phyloP scores from a whole-genome alignment of 2,797 vertebrate species.

The Mormyrops attenuatus region DNA sequence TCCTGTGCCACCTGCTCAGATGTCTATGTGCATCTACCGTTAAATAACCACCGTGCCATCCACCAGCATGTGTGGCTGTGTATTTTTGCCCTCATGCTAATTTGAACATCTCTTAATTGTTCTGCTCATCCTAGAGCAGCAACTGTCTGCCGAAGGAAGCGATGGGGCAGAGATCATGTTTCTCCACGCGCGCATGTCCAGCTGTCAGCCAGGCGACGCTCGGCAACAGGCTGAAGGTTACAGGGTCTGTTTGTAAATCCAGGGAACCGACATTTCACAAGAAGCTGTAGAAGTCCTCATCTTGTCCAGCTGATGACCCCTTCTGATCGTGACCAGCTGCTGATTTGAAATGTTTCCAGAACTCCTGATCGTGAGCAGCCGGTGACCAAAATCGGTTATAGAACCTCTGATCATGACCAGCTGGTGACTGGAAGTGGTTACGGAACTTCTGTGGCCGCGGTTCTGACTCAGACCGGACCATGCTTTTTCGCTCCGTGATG shows the following conservation, averaged over 20 bases:
- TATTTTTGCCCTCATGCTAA: background rate
- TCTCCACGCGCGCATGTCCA: background rate
- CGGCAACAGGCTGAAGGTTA: background rate
- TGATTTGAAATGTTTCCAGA: background rate
- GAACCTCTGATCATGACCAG: background rate
- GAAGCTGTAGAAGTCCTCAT: background rate
- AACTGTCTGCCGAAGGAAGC: background rate
- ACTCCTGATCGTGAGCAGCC: background rate
- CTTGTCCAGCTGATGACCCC: background rate
- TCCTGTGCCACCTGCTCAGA: background rate
- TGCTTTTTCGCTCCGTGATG: background rate
- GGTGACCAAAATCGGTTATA: background rate
- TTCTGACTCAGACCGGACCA: background rate
- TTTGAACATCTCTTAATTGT: background rate
- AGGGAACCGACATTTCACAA: background rate
- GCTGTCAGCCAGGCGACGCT: background rate
- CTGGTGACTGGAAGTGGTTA: background rate
- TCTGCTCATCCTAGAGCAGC: background rate
- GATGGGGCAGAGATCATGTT: background rate
- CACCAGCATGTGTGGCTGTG: background rate
- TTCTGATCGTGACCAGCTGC: background rate
- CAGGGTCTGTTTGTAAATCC: background rate
- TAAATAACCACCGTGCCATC: background rate
- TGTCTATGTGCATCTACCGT: background rate
- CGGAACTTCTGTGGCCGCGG: background rate